These are phyloP conservation scores for Aramus guarauna DNA, from an alignment of 2,113 vertebrate species.

Conservation along the genomic window DNA sequence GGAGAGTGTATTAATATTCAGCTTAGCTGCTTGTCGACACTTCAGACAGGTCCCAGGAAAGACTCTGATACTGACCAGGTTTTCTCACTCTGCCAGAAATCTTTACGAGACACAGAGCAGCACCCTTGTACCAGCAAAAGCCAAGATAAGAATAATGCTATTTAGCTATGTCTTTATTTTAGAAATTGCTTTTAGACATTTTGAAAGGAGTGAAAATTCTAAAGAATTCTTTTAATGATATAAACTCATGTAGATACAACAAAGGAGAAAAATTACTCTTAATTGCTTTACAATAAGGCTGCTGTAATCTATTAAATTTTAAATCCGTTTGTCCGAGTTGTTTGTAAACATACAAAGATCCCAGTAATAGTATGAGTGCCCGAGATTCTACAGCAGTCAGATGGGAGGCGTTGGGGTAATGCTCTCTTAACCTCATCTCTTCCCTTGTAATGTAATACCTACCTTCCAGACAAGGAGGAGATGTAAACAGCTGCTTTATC, in stretches of 20 bases:
- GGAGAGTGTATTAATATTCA: slow-evolving; percentile 80
- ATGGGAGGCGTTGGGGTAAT: background rate
- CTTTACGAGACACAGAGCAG: slow-evolving; percentile 64
- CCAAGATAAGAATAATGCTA: slow-evolving; percentile 53
- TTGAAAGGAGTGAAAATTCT: slow-evolving; percentile 6
- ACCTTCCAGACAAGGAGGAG: background rate
- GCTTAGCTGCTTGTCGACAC: slow-evolving; percentile 74
- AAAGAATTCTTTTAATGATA: slow-evolving; percentile 26
- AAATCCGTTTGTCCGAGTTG: background rate
- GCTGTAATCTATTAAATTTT: background rate
- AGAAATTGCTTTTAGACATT: slow-evolving; percentile 36
- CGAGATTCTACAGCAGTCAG: background rate
- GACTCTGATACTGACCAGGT: slow-evolving; percentile 75
- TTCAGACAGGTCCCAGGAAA: slow-evolving; percentile 76
- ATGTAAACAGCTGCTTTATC: slow-evolving; percentile 35
- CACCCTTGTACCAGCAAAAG: slow-evolving; percentile 37
- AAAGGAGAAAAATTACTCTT: slow-evolving; percentile 4
- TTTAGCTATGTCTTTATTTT: slow-evolving; percentile 41
- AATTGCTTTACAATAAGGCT: background rate
- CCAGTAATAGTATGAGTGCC: background rate
- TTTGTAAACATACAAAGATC: background rate
- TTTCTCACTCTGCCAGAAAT: slow-evolving; percentile 71
- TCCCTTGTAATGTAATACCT: background rate
- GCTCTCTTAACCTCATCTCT: background rate
- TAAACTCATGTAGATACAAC: slow-evolving; percentile 12